Conservation (phyloP, 2,113 vertebrate genomes). For the Raphicerus campestris region DNA sequence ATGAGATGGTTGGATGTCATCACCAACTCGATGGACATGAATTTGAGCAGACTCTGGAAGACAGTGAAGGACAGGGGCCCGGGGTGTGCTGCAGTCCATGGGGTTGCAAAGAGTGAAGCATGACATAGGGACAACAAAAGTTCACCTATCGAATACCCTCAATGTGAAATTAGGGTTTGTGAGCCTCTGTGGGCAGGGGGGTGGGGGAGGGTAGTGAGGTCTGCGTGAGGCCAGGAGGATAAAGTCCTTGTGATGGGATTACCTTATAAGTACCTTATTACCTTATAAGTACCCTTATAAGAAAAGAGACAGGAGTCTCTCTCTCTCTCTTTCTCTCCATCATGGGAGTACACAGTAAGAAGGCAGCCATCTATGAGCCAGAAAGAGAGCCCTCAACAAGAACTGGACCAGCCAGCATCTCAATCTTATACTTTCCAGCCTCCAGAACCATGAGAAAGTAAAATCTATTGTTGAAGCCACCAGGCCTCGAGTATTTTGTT, state of each 20-base stretch:
- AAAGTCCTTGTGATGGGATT: rapidly evolving
- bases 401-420: not conserved
- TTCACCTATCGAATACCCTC: not conserved
- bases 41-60: not conserved
- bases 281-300: not conserved
- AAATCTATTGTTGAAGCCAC: not conserved
- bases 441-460: not conserved
- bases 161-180: too few species aligned
- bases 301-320: not conserved
- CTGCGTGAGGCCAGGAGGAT: not conserved
- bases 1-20: not conserved
- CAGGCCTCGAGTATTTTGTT: not conserved
- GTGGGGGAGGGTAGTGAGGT: too few species aligned
- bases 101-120: not conserved
- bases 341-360: not conserved
- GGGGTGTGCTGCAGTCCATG: not conserved
- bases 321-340: not conserved
- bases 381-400: not conserved
- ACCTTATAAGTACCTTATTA: too few species aligned
- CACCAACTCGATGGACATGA: not conserved
- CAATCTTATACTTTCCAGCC: too few species aligned
- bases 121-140: rapidly evolving
- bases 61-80: not conserved
- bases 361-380: too few species aligned
- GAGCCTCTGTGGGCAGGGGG: not conserved